Percentiles rank a stretch among this genome's conserved stretches.
Conservation (phyloP, 2,888 invertebrate genomes). For the Dastarcus helophoroides region DNA sequence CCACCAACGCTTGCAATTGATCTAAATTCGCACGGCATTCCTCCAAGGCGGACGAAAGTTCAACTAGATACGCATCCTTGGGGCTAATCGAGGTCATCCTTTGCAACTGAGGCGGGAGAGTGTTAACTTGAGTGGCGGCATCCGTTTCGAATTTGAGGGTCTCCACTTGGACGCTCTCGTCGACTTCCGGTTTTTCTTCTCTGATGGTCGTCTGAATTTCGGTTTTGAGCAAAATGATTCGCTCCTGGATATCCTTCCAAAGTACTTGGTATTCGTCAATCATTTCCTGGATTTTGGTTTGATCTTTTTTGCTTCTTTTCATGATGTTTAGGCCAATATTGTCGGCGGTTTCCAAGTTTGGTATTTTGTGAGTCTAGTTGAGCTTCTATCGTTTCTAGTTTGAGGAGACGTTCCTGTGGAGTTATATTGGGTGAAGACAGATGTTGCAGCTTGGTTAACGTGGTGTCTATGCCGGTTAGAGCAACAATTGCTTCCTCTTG, state of each 20-base stretch:
- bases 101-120: slow-evolving; percentile 47
- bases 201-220: slow-evolving; percentile 31
- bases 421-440: slow-evolving; percentile 40
- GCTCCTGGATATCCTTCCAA: slow-evolving; percentile 48
- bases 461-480: slow-evolving; percentile 59
- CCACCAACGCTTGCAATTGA: slow-evolving; percentile 52
- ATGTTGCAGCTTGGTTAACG: slow-evolving; percentile 58
- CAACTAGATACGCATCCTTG: slow-evolving; percentile 70
- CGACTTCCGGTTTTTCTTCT: slow-evolving; percentile 36
- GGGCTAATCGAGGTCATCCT: slow-evolving; percentile 62
- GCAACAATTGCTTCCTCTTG: slow-evolving; percentile 61
- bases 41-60: slow-evolving; percentile 58
- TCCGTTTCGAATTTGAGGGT: slow-evolving; percentile 67
- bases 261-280: slow-evolving; percentile 55
- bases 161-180: slow-evolving; percentile 57
- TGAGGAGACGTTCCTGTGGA: slow-evolving; percentile 34
- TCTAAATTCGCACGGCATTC: slow-evolving; percentile 60
- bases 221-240: slow-evolving; percentile 39
- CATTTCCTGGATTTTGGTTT: slow-evolving; percentile 45
- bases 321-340: slow-evolving; percentile 48
- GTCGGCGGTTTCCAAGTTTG: slow-evolving; percentile 46
- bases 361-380: slow-evolving; percentile 43
- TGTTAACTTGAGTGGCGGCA: slow-evolving; percentile 71
- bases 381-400: slow-evolving; percentile 44
- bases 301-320: slow-evolving; percentile 43